These are phyloP conservation scores for Bucco capensis DNA, from an alignment of 2,113 vertebrate genomes.

Conservation along the genomic window DNA sequence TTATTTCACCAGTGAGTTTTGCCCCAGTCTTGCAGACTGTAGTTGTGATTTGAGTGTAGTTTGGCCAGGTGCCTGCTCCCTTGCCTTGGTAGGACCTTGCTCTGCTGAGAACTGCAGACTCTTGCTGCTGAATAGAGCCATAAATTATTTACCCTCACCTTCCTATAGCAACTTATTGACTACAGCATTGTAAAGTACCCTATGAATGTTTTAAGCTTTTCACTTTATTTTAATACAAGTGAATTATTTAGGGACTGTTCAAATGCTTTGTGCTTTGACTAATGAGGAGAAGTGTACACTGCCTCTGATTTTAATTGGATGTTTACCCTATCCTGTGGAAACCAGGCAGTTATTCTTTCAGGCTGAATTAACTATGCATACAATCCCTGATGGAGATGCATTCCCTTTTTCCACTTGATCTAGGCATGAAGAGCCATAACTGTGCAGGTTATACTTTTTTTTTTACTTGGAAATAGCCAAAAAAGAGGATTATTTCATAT, in stretches of 20 bases:
- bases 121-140: conserved; percentile 24
- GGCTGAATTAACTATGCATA: conserved; percentile 64
- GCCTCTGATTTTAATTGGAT: conserved; percentile 73
- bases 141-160: conserved; percentile 69
- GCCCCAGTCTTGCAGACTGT: not conserved
- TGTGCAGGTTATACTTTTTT: conserved; percentile 16
- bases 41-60: not conserved
- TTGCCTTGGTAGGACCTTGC: not conserved
- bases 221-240: conserved; percentile 74
- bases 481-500: not conserved
- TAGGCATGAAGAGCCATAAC: conserved; percentile 53
- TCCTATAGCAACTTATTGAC: conserved; percentile 70
- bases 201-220: conserved; percentile 76
- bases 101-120: conserved; percentile 10
- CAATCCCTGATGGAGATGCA: conserved; percentile 53
- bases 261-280: conserved; percentile 74
- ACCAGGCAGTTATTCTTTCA: conserved; percentile 70
- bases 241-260: conserved; percentile 75
- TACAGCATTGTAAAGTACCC: conserved; percentile 65
- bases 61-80: not conserved
- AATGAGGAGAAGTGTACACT: conserved; percentile 65
- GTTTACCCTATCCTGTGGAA: conserved; percentile 70
- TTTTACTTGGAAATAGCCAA: conserved; percentile 31
- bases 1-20: not conserved
- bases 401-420: conserved; percentile 20